Base-by-base conservation (phyloP, 2,113 vertebrate genomes). In the Ardeotis arabs region DNA sequence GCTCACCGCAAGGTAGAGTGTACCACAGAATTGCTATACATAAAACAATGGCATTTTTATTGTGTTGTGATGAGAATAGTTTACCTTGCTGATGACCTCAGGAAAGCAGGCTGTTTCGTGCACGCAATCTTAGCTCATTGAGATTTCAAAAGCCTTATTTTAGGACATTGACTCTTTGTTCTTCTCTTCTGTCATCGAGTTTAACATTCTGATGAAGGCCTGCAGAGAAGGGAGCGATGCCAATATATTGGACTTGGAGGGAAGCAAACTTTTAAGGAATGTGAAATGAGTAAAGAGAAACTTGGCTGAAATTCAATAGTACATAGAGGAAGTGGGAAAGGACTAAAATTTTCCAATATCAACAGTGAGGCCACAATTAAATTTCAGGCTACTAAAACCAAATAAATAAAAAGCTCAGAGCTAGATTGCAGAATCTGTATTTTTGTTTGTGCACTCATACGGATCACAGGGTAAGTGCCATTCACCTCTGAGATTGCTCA, bases 41-140 rank as follows among this genome's bases (percentile, higher is more conserved):
- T 95, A 96, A 96, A 96, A 88, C 64, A 95, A 84, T 89, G 92
- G 55, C 92, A 92, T 78, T 95, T 95, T 94, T 94, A 96, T 80
- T 88, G 64, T 89, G 84, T 72, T 90, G 88, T 92, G 89, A 92
- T 95, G 89, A 93, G 92, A 93, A 67, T 52, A 81, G 76, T 35
- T 97, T 86, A 92, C 93, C 91, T 91, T 91, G 78, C 79, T 83
- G 82, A 47, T 86, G 84, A 95, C 88, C 91, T 94, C 62, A 66
- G 79, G 68, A 95, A 77, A 79, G 49, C 73, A 77, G 69, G 52
- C 60, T 91, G 77, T 45, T 97, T 55, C 75, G 53, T 68, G 35
- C 70, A 76, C 87, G 90, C 79, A 76, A 69, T 86, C 95, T 64
- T 39, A 91, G 50, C 73, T 96, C 74, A 84, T 60, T 92, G 76